Conservation (phyloP, 2,113 vertebrate genomes). For the Ictalurus furcatus region DNA sequence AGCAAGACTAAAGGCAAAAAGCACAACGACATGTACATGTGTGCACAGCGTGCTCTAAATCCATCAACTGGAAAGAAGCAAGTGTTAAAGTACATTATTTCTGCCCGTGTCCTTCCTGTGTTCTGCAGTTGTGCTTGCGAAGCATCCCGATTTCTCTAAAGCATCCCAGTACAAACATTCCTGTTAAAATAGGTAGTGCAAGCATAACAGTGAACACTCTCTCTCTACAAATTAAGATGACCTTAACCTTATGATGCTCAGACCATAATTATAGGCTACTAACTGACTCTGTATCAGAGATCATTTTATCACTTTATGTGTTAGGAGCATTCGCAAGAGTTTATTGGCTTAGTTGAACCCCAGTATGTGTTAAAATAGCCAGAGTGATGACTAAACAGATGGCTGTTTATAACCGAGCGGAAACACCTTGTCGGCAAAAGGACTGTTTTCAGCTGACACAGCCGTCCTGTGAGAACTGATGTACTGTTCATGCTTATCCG, state of each 20-base stretch:
- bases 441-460: background rate
- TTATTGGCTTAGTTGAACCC: background rate
- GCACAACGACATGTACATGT: background rate
- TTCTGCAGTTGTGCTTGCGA: background rate
- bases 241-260: background rate
- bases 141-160: background rate
- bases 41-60: background rate
- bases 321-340: background rate
- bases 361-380: slow-evolving; percentile 5
- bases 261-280: background rate
- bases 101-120: background rate
- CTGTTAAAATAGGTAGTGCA: background rate
- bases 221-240: background rate
- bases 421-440: slow-evolving; percentile 4
- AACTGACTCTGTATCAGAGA: background rate
- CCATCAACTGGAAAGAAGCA: background rate
- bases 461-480: slow-evolving; percentile 20
- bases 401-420: slow-evolving; percentile 4
- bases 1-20: background rate
- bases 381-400: slow-evolving; percentile 9
- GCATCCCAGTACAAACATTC: background rate
- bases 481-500: background rate
- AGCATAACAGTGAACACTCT: background rate
- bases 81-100: background rate
- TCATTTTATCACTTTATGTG: background rate